These are phyloP conservation scores for Patella pellucida DNA, from an alignment of 2,888 invertebrate species.

Conservation along the genomic window DNA sequence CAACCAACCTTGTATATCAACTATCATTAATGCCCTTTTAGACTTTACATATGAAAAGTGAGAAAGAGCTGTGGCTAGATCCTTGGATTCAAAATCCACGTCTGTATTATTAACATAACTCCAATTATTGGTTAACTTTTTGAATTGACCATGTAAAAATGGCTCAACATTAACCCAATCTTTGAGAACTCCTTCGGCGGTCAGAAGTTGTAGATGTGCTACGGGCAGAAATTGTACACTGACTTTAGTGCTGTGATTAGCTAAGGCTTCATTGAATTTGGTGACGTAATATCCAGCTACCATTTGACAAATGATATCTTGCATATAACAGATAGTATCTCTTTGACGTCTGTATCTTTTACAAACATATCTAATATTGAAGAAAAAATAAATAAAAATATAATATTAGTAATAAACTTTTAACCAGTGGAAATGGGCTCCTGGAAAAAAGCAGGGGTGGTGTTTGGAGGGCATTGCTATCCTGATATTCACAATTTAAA, in stretches of 20 bases:
- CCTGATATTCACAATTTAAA: too few species aligned
- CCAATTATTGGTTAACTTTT: constrained; percentile 37
- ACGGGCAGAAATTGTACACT: constrained; percentile 32
- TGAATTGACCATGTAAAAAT: constrained; percentile 33
- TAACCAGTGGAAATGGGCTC: too few species aligned
- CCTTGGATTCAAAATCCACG: constrained; percentile 9
- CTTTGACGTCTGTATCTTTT: constrained; percentile 33
- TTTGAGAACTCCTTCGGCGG: constrained; percentile 22
- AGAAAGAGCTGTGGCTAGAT: constrained; percentile 31
- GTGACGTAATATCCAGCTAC: constrained; percentile 37
- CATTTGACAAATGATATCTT: constrained; percentile 41
- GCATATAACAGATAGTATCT: constrained; percentile 27
- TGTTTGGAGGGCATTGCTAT: too few species aligned
- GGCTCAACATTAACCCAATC: constrained; percentile 40
- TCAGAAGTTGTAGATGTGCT: constrained; percentile 29
- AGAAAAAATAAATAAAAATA: too few species aligned
- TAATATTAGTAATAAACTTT: too few species aligned
- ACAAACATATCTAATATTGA: constrained; percentile 32
- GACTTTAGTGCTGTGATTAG: constrained; percentile 17
- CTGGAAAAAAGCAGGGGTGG: too few species aligned
- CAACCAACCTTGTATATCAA: constrained; percentile 39
- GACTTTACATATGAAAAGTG: constrained; percentile 35
- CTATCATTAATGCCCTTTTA: constrained; percentile 30
- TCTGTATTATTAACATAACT: constrained; percentile 12
- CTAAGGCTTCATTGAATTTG: constrained; percentile 35